phyloP scores from a whole-genome alignment of 2,797 vertebrate genomes.

The Rhabdomys pumilio region DNA sequence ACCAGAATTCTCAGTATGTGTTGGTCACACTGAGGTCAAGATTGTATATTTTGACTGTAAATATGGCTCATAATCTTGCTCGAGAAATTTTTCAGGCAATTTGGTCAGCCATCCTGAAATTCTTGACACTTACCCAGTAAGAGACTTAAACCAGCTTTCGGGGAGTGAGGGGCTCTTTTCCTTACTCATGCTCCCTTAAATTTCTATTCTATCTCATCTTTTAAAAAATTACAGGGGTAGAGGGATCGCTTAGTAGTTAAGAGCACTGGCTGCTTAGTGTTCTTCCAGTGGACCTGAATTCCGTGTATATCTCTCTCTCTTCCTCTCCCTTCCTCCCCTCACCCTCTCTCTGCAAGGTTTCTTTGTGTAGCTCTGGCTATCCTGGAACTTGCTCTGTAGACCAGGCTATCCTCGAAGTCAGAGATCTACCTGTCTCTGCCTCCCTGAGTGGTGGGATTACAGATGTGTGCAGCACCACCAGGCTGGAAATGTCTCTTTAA shows the following conservation, averaged over 20 bases:
- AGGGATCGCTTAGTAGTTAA: not conserved
- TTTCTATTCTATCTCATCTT: not conserved
- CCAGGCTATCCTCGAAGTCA: not conserved
- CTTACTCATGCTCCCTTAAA: not conserved
- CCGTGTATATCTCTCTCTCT: not conserved
- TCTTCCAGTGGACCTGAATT: not conserved
- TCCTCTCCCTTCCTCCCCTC: not conserved
- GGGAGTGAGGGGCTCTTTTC: not conserved
- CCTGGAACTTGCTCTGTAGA: not conserved
- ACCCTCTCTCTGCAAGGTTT: not conserved
- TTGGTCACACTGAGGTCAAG: not conserved
- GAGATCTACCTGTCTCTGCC: not conserved
- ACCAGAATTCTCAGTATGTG: not conserved
- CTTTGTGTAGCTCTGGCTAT: too few relatives aligned
- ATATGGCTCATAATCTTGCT: not conserved
- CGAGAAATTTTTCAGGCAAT: not conserved
- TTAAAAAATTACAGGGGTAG: not conserved
- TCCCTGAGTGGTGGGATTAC: not conserved
- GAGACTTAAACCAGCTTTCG: not conserved
- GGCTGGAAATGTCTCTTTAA: not conserved
- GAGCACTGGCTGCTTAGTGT: not conserved
- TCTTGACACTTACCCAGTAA: not conserved
- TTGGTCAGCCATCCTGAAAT: not conserved
- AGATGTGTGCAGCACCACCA: rapidly evolving
- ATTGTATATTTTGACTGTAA: not conserved